Base-by-base conservation (phyloP, 2,888 invertebrate genomes). In the Vandiemenella viatica region DNA sequence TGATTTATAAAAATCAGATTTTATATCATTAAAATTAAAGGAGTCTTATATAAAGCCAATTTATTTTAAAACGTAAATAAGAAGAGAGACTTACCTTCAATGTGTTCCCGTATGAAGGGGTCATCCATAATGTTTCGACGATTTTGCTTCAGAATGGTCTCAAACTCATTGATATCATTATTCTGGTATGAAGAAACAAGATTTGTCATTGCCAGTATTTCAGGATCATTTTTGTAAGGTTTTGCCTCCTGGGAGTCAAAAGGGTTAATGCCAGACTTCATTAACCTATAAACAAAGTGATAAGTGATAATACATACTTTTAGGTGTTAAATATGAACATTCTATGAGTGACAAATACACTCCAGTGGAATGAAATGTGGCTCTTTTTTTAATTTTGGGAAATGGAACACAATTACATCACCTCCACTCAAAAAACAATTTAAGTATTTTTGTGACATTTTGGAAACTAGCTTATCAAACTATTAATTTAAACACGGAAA, bases 191-290 rank as follows among this genome's bases (percentile, higher is more conserved):
- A 88, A 65, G 80, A 86, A 49, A 98, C 97, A 60, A 98, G 74
- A 70, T 97, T 95, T 5, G 97, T 98, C 96, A 99, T 97, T 15
- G 97, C 97, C 57, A 97, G 73, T 60, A 98, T 97, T 70, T 98
- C 97, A 0, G 96, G 93, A 71, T 98, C 97, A 66, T 97, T 97
- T 70, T 96, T 97, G 66, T 98, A 98, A 0, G 98, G 97, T 65
- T 98, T 98, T 0, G 97, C 97, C 72, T 98, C 98, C 73, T 98
- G 97, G 0, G 96, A 96, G 69, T 98, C 98, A 67, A 98, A 98
- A 1, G 98, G 98, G 71, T 98, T 98, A 56, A 98, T 98, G 32
- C 93, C 96, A 4, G 96, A 97, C 66, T 97, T 96, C 95, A 97
- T 98, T 56, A 97, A 72, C 89, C 88, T 89, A 60, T 45, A 60